Evolutionary conservation across 2,888 invertebrate genomes (phyloP).

Genomic region (Scaptomyza polygonia): DNA sequence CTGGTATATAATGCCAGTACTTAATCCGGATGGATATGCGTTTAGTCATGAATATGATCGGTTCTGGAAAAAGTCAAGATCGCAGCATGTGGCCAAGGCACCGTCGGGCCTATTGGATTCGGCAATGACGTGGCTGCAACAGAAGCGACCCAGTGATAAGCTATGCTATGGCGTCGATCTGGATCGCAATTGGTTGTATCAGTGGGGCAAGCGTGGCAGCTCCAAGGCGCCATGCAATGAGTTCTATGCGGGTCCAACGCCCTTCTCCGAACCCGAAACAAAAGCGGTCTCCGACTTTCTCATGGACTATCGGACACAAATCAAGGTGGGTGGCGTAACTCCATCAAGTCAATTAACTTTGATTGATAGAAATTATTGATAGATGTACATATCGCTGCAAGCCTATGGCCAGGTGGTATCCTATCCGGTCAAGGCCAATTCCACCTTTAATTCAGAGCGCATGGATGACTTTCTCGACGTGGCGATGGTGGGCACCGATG

Average conservation of each 20-base stretch:
- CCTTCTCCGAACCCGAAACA: slow-evolving; percentile 92
- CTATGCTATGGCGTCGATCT: slow-evolving; percentile 90
- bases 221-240: slow-evolving; percentile 91
- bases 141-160: slow-evolving; percentile 72
- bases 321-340: slow-evolving; percentile 85
- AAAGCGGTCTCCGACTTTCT: slow-evolving; percentile 88
- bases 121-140: slow-evolving; percentile 83
- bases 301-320: slow-evolving; percentile 86
- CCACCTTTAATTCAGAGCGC: slow-evolving; percentile 79
- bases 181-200: slow-evolving; percentile 91
- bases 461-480: slow-evolving; percentile 83
- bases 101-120: slow-evolving; percentile 79
- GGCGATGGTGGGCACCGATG: slow-evolving; percentile 83
- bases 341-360: too few species aligned
- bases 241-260: slow-evolving; percentile 89
- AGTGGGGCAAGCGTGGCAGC: slow-evolving; percentile 89
- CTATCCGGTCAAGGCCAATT: slow-evolving; percentile 85
- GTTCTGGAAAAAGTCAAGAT: slow-evolving; percentile 92
- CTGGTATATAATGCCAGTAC: slow-evolving; percentile 91
- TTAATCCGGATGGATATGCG: slow-evolving; percentile 92
- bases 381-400: slow-evolving; percentile 88
- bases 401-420: slow-evolving; percentile 89
- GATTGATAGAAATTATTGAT: neutral
- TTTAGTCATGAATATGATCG: slow-evolving; percentile 90
- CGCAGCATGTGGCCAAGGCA: slow-evolving; percentile 84